Conservation (phyloP, 1,140 invertebrate species). For the Apis cerana region DNA sequence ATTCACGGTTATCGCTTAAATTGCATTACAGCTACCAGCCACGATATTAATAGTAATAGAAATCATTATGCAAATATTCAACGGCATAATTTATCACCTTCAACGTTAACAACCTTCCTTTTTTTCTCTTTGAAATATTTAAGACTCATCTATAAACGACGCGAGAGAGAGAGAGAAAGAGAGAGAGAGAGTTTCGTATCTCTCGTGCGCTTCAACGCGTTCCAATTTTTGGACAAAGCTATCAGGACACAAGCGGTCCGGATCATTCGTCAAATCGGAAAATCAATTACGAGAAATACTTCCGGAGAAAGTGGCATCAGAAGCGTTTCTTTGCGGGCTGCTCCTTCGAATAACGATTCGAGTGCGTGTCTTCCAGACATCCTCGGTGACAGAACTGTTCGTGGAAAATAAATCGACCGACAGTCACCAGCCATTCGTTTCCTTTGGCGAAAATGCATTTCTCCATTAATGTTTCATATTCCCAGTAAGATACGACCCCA, state of each 20-base stretch:
- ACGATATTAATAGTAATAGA: conserved; percentile 64
- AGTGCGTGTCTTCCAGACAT: conserved; percentile 48
- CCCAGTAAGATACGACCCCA: conserved; percentile 73
- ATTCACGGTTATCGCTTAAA: conserved; percentile 64
- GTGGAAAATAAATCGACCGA: conserved; percentile 76
- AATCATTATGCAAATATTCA: conserved; percentile 65
- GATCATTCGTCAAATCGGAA: conserved; percentile 20
- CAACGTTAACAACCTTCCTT: neutral
- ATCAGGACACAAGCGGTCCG: neutral
- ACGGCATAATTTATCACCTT: conserved; percentile 27
- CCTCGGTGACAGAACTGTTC: conserved; percentile 70
- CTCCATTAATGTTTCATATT: conserved; percentile 79
- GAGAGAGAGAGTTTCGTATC: too few relatives aligned
- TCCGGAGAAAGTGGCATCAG: neutral
- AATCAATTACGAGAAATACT: conserved; percentile 18
- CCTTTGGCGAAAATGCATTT: conserved; percentile 75
- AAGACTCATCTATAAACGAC: too few relatives aligned
- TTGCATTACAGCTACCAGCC: conserved; percentile 56
- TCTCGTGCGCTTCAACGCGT: too few relatives aligned
- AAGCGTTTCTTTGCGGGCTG: neutral
- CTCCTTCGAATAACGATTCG: conserved; percentile 35
- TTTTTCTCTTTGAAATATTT: neutral
- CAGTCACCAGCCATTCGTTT: conserved; percentile 73
- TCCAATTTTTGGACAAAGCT: too few relatives aligned
- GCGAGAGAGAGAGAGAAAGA: too few relatives aligned